phyloP scores from a whole-genome alignment of 1,140 invertebrate genomes.

The Platorchestia sp. region DNA sequence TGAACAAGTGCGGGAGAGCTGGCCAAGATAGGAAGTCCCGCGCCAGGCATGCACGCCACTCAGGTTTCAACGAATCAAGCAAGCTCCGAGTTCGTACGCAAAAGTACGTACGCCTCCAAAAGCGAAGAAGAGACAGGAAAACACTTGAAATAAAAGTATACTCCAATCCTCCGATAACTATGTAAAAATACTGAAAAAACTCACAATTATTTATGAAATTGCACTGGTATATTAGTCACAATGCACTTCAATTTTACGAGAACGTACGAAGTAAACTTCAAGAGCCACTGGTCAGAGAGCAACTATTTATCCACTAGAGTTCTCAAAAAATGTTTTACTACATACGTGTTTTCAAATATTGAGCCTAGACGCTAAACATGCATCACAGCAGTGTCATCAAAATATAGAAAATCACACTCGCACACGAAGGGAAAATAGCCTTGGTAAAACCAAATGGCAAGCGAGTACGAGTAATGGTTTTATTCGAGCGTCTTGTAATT shows the following conservation, averaged over 20 bases:
- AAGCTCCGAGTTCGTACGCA: background rate
- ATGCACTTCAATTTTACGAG: background rate
- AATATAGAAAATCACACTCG: background rate
- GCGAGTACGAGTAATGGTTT: background rate
- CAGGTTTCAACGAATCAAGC: background rate
- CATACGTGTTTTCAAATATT: background rate
- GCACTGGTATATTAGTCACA: too few relatives aligned
- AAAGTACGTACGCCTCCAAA: background rate
- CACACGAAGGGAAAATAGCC: background rate
- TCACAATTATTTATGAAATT: too few relatives aligned
- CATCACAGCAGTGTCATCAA: background rate
- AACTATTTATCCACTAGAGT: background rate
- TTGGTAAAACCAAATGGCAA: background rate
- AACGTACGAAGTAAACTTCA: background rate
- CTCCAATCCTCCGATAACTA: background rate
- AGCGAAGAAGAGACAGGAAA: background rate
- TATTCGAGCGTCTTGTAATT: background rate
- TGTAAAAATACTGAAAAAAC: background rate
- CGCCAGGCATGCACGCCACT: background rate
- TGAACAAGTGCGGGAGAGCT: background rate
- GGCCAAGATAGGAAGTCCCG: background rate
- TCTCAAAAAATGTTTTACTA: background rate
- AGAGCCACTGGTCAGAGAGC: background rate
- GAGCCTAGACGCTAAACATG: background rate
- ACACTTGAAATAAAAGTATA: background rate